Evolutionary conservation across 2,797 vertebrate genomes (phyloP).

Genomic region (Hapalemur alaotrensis): DNA sequence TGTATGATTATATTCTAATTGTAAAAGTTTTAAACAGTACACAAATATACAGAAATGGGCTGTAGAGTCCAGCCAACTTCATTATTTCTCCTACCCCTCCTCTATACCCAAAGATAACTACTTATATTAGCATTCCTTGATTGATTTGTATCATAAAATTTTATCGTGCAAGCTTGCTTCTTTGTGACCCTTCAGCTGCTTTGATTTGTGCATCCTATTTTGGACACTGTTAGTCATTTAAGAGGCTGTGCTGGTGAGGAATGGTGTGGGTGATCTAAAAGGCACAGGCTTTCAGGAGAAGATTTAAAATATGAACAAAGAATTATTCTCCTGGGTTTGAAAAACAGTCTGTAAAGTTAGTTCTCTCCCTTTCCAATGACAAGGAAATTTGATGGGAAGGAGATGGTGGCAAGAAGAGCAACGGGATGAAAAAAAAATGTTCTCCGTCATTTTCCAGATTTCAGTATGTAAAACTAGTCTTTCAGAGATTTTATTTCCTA

Average conservation of each 20-base stretch:
- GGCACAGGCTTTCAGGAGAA: not conserved
- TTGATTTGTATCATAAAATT: constrained; percentile 1
- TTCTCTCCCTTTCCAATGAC: not conserved
- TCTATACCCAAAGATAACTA: not conserved
- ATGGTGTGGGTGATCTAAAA: constrained; percentile 12
- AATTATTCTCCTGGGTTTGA: not conserved
- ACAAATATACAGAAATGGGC: not conserved
- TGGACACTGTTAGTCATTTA: constrained; percentile 14
- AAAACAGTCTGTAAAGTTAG: not conserved
- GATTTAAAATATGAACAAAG: not conserved
- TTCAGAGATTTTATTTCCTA: not conserved
- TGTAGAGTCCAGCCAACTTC: not conserved
- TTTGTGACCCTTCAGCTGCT: not conserved
- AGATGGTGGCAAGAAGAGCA: not conserved
- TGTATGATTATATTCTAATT: not conserved
- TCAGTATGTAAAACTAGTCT: constrained; percentile 13
- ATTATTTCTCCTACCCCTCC: not conserved
- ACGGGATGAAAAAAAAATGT: not conserved
- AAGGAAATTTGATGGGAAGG: constrained; percentile 2
- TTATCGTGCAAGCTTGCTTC: not conserved
- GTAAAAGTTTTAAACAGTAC: not conserved
- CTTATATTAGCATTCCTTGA: not conserved
- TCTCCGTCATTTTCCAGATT: not conserved
- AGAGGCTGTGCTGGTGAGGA: not conserved
- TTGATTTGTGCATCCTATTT: constrained; percentile 32